phyloP scores from a whole-genome alignment of 2,113 vertebrate genomes.

The Cranoglanis bouderius region DNA sequence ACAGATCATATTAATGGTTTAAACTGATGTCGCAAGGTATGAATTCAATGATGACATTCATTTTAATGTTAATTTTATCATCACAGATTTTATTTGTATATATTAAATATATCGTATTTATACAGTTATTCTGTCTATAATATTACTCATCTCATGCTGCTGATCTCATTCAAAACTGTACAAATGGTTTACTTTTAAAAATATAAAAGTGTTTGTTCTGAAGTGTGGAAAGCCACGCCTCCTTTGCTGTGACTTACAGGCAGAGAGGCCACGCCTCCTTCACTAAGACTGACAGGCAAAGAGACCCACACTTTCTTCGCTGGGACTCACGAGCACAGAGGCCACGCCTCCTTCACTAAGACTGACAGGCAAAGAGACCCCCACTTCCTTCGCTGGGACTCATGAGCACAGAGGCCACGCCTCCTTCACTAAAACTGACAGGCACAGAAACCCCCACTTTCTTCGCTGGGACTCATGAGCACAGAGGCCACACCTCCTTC shows the following conservation, averaged over 20 bases:
- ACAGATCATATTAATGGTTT: background rate
- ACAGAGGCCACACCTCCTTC: background rate
- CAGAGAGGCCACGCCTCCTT: too few species aligned
- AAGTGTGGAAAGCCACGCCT: background rate
- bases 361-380: background rate
- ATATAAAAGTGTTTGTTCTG: too few species aligned
- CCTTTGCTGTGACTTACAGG: background rate
- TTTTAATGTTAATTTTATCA: background rate
- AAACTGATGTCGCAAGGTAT: background rate
- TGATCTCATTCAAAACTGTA: background rate
- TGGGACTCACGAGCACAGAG: background rate
- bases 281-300: too few species aligned
- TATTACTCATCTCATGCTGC: background rate
- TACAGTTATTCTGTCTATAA: background rate
- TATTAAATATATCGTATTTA: too few species aligned
- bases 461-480: background rate
- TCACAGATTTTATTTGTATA: background rate
- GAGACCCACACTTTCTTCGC: background rate
- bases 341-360: background rate
- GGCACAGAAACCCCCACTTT: background rate
- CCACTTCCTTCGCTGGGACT: background rate
- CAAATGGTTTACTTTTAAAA: too few species aligned
- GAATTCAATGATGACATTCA: background rate
- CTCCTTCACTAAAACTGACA: background rate
- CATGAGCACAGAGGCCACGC: background rate